Percentiles rank a stretch among this genome's conserved stretches.
Evolutionary conservation across 2,888 invertebrate species (phyloP).

Genomic region (Eupithecia insigniata): DNA sequence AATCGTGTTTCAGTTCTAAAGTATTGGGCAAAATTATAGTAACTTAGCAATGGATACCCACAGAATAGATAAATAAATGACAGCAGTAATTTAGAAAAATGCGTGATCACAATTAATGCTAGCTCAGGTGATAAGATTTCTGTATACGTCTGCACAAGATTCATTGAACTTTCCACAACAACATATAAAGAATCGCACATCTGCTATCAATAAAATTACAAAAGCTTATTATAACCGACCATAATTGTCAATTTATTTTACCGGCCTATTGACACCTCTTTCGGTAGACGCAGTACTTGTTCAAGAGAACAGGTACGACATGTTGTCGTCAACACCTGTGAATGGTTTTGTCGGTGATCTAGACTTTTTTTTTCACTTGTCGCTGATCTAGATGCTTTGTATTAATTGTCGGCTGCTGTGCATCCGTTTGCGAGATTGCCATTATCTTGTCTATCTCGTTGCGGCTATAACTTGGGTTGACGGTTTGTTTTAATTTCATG

Average conservation of each 20-base stretch:
- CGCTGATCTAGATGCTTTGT: constrained; percentile 63
- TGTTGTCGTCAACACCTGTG: constrained; percentile 46
- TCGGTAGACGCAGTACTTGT: constrained; percentile 15
- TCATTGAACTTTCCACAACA: constrained; percentile 1
- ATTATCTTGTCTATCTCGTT: constrained; percentile 63
- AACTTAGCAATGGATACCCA: not conserved
- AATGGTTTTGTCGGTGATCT: constrained; percentile 63
- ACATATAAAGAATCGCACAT: not conserved
- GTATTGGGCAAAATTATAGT: not conserved
- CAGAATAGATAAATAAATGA: not conserved
- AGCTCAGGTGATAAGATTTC: not conserved
- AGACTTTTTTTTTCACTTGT: constrained; percentile 63
- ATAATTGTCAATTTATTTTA: constrained; percentile 10
- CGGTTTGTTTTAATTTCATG: constrained; percentile 31
- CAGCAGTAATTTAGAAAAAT: not conserved
- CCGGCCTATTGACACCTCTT: constrained; percentile 5
- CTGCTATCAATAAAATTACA: constrained; percentile 1
- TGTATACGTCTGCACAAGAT: not conserved
- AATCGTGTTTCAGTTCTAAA: constrained; percentile 6
- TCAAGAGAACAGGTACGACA: constrained; percentile 40
- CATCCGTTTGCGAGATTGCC: constrained; percentile 73
- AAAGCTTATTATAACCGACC: not conserved
- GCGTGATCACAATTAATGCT: not conserved
- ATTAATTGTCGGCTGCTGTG: constrained; percentile 72
- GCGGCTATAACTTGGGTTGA: constrained; percentile 25